These are phyloP conservation scores for Habropoda laboriosa DNA, from an alignment of 1,140 invertebrate genomes.

Conservation along the genomic window DNA sequence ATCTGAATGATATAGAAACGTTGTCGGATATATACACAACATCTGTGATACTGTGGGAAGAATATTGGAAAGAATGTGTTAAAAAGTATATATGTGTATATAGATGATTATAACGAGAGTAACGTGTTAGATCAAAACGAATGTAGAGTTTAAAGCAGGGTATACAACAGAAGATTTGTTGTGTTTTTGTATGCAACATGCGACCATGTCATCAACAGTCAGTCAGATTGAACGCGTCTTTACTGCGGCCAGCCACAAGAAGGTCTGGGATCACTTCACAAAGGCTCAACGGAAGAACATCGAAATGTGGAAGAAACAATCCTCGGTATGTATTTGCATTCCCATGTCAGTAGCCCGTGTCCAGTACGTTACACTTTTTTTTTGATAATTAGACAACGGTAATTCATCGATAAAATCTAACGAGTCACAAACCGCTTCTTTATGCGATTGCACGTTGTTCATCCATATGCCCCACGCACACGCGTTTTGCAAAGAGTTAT, in stretches of 20 bases:
- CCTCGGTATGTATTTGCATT: constrained; percentile 91
- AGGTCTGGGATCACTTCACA: constrained; percentile 99
- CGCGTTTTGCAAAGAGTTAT: constrained; percentile 52
- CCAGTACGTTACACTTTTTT: constrained; percentile 50
- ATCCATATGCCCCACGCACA: constrained; percentile 41
- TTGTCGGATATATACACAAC: not conserved
- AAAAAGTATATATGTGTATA: constrained; percentile 38
- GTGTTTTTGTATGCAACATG: constrained; percentile 82
- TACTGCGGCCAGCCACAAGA: constrained; percentile 95
- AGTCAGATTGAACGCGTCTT: constrained; percentile 99
- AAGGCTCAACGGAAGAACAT: constrained; percentile 99
- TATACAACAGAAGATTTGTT: constrained; percentile 82
- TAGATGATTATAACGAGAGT: constrained; percentile 54
- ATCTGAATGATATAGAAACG: constrained; percentile 23
- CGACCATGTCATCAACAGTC: constrained; percentile 88
- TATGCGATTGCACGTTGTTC: constrained; percentile 56
- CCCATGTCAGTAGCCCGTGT: constrained; percentile 69
- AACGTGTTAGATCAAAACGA: constrained; percentile 52
- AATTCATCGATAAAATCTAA: constrained; percentile 42
- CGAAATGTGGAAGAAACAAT: constrained; percentile 98
- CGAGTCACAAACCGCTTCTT: constrained; percentile 48
- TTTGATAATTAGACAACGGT: constrained; percentile 42
- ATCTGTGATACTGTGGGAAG: not conserved
- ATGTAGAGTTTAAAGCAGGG: constrained; percentile 74
- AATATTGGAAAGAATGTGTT: constrained; percentile 22